Evolutionary conservation across 2,113 vertebrate genomes (phyloP).

Genomic region (Hemiscyllium ocellatum): DNA sequence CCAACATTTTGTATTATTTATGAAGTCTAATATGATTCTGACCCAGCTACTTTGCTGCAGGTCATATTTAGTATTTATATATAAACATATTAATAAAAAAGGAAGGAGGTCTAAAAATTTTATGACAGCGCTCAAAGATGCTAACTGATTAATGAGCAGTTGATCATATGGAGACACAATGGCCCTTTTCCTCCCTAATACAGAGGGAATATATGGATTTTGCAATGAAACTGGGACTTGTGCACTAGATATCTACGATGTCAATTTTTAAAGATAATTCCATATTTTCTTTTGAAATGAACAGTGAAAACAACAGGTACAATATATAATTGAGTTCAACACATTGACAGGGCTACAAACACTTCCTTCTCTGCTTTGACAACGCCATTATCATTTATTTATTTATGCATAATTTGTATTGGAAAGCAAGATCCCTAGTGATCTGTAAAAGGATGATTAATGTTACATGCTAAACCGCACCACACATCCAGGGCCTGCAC

Average conservation of each 20-base stretch:
- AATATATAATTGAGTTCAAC: conserved; percentile 29
- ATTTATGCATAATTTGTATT: conserved; percentile 39
- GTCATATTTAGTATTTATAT: conserved; percentile 32
- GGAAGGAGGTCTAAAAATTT: not conserved
- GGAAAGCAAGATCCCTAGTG: conserved; percentile 30
- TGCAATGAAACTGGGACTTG: not conserved
- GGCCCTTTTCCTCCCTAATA: not conserved
- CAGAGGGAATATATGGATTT: not conserved
- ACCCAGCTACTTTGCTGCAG: conserved; percentile 15
- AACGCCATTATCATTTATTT: conserved; percentile 38
- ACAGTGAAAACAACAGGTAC: conserved; percentile 17
- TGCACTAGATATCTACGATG: not conserved
- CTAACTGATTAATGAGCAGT: not conserved
- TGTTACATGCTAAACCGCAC: conserved; percentile 17
- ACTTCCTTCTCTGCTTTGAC: conserved; percentile 17
- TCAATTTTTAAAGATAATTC: conserved; percentile 10
- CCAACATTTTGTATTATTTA: not conserved
- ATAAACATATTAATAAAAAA: conserved; percentile 24
- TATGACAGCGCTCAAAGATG: not conserved
- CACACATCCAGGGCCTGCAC: conserved; percentile 15
- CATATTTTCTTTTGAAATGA: conserved; percentile 18
- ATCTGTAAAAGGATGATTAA: conserved; percentile 31
- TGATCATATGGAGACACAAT: not conserved
- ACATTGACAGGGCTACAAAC: conserved; percentile 5
- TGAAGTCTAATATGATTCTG: not conserved